Conservation (phyloP, 1,140 invertebrate species). For the Chironomus tepperi region DNA sequence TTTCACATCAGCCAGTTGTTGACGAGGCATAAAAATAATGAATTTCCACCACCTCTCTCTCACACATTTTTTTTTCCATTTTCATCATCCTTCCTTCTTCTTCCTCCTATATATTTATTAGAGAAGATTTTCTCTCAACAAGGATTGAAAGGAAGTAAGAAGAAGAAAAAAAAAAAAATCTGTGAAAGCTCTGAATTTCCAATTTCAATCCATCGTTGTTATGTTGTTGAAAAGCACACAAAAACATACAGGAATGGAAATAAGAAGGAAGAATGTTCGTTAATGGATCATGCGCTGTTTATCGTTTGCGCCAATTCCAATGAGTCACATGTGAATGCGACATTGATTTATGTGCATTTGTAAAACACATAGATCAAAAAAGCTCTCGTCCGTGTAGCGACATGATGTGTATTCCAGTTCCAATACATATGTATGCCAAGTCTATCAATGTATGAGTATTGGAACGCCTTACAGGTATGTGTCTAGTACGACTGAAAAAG, state of each 20-base stretch:
- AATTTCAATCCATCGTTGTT: background rate
- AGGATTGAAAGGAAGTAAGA: no score
- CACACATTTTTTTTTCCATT: background rate
- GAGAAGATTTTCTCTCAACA: no score
- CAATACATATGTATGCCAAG: background rate
- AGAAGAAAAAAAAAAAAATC: no score
- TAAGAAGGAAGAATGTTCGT: background rate
- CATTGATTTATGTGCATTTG: slow-evolving; percentile 9
- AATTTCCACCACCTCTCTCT: background rate
- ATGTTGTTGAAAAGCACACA: background rate
- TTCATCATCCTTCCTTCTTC: no score
- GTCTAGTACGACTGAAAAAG: background rate
- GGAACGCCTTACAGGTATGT: background rate
- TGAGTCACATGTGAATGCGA: slow-evolving; percentile 11
- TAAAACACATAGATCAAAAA: slow-evolving; percentile 13
- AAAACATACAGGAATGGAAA: background rate
- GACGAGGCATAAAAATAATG: slow-evolving; percentile 12
- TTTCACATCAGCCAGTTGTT: slow-evolving; percentile 3
- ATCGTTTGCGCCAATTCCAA: slow-evolving; percentile 6
- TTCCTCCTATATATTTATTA: no score
- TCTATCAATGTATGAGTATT: background rate
- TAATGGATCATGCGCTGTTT: background rate
- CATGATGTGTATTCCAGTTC: background rate
- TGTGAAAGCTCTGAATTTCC: no score
- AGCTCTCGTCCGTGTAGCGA: background rate